Conservation (phyloP, 2,797 vertebrate genomes). For the Xiphophorus birchmanni region DNA sequence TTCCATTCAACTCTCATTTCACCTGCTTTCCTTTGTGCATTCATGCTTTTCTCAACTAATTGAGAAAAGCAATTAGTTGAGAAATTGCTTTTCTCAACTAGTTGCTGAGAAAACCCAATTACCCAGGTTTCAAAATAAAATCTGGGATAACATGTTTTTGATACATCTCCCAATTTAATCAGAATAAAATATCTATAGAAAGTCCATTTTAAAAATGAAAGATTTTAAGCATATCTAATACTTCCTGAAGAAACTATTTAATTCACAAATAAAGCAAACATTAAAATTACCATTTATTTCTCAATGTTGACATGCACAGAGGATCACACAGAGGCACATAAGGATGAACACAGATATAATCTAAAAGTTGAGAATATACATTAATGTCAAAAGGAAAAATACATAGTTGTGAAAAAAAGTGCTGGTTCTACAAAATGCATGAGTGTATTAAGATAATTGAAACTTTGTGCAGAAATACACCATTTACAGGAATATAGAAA, state of each 20-base stretch:
- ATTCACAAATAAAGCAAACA: not conserved
- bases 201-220: no score
- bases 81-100: no score
- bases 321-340: not conserved
- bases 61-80: no score
- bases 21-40: not conserved
- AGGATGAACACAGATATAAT: not conserved
- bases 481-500: not conserved
- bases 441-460: not conserved
- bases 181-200: no score
- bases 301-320: not conserved
- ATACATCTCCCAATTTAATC: not conserved
- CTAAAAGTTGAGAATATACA: not conserved
- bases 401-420: not conserved
- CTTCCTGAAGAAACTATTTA: not conserved
- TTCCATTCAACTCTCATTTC: not conserved
- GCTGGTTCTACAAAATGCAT: not conserved
- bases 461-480: not conserved
- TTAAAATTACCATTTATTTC: not conserved
- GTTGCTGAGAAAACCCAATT: no score
- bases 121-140: no score
- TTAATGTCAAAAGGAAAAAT: not conserved
- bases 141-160: no score
- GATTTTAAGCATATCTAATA: not conserved
- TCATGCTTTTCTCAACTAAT: no score